Evolutionary conservation across 1,140 invertebrate genomes (phyloP), one percentile per base, ranked within the genome.

Genomic region (Penaeus indicus): DNA sequence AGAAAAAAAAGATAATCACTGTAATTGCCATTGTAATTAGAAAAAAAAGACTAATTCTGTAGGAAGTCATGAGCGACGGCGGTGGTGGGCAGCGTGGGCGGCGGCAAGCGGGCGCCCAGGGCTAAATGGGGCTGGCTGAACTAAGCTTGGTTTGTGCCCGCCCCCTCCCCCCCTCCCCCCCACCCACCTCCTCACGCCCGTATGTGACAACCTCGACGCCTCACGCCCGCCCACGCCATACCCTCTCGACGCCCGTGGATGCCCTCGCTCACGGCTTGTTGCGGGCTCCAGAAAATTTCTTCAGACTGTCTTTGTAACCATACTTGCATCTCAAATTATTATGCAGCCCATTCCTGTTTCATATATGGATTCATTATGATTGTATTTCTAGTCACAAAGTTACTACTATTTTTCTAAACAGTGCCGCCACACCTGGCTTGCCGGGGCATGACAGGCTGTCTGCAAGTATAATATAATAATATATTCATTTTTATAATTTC

Each of bases 401-500:
- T 85, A 85, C 88, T 89, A 89, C 84, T 89, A 88, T 88, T 89
- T 89, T 89, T 85, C 84, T 85, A 89, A 89, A 85, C 88, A 60
- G 84, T 85, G 88, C 80, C 83, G 83, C 83, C 84, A 63, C 27
- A 62, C 77, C 84, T 83, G 69, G 80, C 86, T 83, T 77, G 80
- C 86, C 86, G 72, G 67, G 81, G 78, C 78, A 75, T 38, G 47
- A 88, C 80, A 85, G 84, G 88, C 83, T 84, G 88, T 89, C 88
- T 89, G 83, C 88, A 85, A 89, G 88, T 89, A 85, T 89, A 89
- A 85, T 80, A 85, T 89, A 89, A 72, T 72, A 72, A 85, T 85
- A 89, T 89, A 89, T 89, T 89, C 88, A 89, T 89, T 89, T 89
- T 89, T 89, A 89, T 89, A 89, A 89, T 89, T 89, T 89, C 88